Evolutionary conservation across 2,797 vertebrate genomes (phyloP).

Genomic region (Dendrocincla fuliginosa): DNA sequence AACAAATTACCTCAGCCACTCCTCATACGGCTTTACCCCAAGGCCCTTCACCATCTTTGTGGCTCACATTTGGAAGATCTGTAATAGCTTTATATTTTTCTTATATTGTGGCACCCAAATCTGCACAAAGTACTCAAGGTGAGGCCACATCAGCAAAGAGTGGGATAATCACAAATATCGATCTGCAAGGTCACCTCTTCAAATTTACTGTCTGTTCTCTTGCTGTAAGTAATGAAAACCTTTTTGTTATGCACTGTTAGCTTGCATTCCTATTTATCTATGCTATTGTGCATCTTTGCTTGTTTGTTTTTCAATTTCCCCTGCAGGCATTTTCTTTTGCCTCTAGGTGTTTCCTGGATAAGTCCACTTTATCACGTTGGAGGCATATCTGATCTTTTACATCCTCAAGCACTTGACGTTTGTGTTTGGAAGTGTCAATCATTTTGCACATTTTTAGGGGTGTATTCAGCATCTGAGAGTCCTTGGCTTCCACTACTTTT

Average conservation of each 20-base stretch:
- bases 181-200: background rate
- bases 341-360: background rate
- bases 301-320: background rate
- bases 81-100: background rate
- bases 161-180: background rate
- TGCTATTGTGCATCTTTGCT: background rate
- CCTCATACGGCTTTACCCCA: background rate
- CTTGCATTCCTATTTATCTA: background rate
- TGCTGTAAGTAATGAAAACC: background rate
- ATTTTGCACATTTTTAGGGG: background rate
- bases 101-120: background rate
- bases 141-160: fast-evolving
- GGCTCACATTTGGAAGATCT: background rate
- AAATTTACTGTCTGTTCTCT: background rate
- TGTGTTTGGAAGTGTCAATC: background rate
- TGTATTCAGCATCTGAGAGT: background rate
- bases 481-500: background rate
- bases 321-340: conserved; percentile 5
- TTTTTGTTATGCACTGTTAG: background rate
- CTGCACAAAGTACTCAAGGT: background rate
- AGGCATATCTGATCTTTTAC: background rate
- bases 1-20: background rate
- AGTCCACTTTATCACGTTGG: background rate
- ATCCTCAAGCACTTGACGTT: background rate
- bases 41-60: background rate